Base-by-base conservation (phyloP, 2,888 invertebrate species). In the Chrysodeixis includens region DNA sequence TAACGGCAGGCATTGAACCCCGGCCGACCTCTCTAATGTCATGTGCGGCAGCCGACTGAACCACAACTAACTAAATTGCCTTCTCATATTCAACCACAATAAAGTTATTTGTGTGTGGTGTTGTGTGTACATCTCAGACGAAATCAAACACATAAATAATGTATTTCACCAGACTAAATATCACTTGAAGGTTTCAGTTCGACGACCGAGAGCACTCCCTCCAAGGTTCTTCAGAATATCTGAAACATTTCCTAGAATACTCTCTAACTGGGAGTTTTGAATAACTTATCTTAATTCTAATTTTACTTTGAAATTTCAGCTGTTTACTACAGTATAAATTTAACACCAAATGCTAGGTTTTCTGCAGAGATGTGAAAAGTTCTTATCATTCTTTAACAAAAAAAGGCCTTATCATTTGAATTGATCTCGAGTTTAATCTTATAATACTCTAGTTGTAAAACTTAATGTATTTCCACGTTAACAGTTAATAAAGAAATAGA, bases 101-200 rank as follows among this genome's bases (percentile, higher is more conserved):
- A 63, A 18, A 68, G 32, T n/a, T 54, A 49, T 49, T 49, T 49
- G 20, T 49, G 18, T 51, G 56, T 18, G 6, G 20, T n/a, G n/a
- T n/a, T n/a, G n/a, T n/a, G n/a, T 12, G 56, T 59, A 30, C 51
- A 40, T 49, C 62, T 32, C 26, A 72, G 62, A 72, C 59, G 56
- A 44, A 26, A 53, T 22, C 35, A 49, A 67, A 67, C 72, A 67
- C 60, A 55, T 66, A 51, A 66, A 55, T 71, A 66, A 71, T 69
- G 26, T 20, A 12, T n/a, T 40, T 51, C 58, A 49, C 56, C 44
- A 18, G 32, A 54, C 35, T 26, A 52, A 60, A 62, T 53, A 53
- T 54, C 49, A 30, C 44, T 44, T 49, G 26, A 62, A 59, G 62
- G 53, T n/a, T 30, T 62, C 46, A 44, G 63, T 68, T 70, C 58